phyloP scores from a whole-genome alignment of 2,113 vertebrate species.

The Chionis minor region DNA sequence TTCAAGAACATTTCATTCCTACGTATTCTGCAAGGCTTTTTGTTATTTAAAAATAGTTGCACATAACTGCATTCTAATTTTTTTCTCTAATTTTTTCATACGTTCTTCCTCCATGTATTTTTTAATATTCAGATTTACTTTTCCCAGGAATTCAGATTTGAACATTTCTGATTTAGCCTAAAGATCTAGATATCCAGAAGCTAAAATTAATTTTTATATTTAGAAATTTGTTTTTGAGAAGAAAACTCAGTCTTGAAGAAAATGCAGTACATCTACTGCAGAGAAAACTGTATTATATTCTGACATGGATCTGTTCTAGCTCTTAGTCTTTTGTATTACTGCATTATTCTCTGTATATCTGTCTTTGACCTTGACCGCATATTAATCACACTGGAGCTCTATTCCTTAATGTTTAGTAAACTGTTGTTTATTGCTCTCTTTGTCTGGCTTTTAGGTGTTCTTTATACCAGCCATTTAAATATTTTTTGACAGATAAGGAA shows the following conservation, averaged over 20 bases:
- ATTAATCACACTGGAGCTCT: background rate
- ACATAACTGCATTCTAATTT: background rate
- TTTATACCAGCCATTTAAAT: background rate
- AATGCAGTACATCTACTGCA: background rate
- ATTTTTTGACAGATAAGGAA: background rate
- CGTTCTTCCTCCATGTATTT: background rate
- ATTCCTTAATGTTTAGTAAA: background rate
- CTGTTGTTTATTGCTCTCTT: background rate
- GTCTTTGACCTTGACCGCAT: background rate
- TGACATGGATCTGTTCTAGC: background rate
- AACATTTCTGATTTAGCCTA: background rate
- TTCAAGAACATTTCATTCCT: background rate
- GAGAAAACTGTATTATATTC: background rate
- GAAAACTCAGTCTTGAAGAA: background rate
- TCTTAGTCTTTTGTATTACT: background rate
- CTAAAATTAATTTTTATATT: background rate
- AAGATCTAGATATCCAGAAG: background rate
- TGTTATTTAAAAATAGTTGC: background rate
- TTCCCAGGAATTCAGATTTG: background rate
- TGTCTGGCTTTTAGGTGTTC: background rate
- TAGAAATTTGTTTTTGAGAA: background rate
- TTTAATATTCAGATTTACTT: background rate
- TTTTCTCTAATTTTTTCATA: background rate
- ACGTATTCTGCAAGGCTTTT: background rate
- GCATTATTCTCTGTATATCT: background rate